A percentile compares a stretch with the other conserved stretches of the same genome.
These are phyloP conservation scores for Aptenodytes patagonicus DNA, from an alignment of 2,113 vertebrate species.

Conservation along the genomic window DNA sequence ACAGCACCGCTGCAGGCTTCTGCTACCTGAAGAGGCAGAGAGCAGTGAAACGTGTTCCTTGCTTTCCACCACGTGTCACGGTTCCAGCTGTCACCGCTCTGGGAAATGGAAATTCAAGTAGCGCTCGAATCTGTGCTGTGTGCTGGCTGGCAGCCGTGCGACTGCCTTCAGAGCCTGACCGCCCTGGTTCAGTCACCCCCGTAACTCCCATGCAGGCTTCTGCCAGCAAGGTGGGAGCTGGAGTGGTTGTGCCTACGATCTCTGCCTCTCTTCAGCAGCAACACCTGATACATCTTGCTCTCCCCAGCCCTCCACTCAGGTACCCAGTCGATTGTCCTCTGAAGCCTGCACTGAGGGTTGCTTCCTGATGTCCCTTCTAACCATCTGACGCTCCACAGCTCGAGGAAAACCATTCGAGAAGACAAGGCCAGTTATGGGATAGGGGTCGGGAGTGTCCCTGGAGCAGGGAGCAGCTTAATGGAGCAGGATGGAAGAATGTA, in stretches of 20 bases:
- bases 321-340: not conserved
- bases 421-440: not conserved
- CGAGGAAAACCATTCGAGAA: not conserved
- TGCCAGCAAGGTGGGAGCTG: not conserved
- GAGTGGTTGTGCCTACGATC: not conserved
- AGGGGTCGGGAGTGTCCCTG: not conserved
- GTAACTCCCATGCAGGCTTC: not conserved
- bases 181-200: not conserved
- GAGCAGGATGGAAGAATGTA: not conserved
- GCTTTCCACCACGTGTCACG: rapidly evolving
- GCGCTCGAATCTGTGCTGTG: rapidly evolving
- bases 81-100: not conserved
- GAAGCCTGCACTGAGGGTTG: not conserved
- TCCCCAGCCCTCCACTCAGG: not conserved
- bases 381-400: not conserved
- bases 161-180: not conserved
- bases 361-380: not conserved
- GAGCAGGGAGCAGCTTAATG: not conserved
- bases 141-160: not conserved
- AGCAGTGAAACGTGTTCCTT: not conserved
- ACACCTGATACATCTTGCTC: not conserved
- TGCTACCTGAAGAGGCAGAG: not conserved
- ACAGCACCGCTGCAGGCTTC: not conserved
- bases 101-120: not conserved
- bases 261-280: not conserved